These are phyloP conservation scores for Scelioninae gen. 1 DNA, from an alignment of 2,888 invertebrate genomes.

Conservation along the genomic window DNA sequence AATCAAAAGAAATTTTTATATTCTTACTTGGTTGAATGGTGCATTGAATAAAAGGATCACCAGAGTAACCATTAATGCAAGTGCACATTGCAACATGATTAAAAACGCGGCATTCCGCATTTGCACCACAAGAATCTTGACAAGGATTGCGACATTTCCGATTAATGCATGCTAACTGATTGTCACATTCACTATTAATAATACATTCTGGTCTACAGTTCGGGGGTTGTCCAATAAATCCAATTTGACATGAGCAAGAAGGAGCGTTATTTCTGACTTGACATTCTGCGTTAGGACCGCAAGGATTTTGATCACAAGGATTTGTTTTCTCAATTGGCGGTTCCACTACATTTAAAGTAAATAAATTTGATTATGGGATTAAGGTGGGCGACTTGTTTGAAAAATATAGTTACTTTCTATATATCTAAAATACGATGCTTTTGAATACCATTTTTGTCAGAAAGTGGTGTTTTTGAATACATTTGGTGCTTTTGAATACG, in stretches of 20 bases:
- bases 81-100: slow-evolving; percentile 89
- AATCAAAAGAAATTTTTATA: background rate
- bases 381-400: no score
- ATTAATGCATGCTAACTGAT: slow-evolving; percentile 87
- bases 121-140: slow-evolving; percentile 87
- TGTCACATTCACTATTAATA: slow-evolving; percentile 88
- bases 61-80: slow-evolving; percentile 86
- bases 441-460: no score
- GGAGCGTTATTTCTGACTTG: slow-evolving; percentile 83
- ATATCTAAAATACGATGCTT: no score
- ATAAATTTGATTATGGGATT: no score
- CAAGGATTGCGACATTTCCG: slow-evolving; percentile 89
- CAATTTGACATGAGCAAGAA: slow-evolving; percentile 88
- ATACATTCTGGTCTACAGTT: slow-evolving; percentile 91
- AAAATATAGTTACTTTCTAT: no score
- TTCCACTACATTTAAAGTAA: no score
- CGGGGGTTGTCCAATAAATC: slow-evolving; percentile 90
- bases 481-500: no score
- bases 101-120: slow-evolving; percentile 87
- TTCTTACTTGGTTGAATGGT: slow-evolving; percentile 77
- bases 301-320: slow-evolving; percentile 85
- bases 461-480: no score
- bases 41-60: slow-evolving; percentile 89
- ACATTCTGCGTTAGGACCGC: slow-evolving; percentile 89
- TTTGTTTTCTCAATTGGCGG: background rate